Percentiles rank a stretch among this genome's conserved stretches.
phyloP scores from a whole-genome alignment of 2,113 vertebrate species.

The Oncorhynchus gorbuscha region DNA sequence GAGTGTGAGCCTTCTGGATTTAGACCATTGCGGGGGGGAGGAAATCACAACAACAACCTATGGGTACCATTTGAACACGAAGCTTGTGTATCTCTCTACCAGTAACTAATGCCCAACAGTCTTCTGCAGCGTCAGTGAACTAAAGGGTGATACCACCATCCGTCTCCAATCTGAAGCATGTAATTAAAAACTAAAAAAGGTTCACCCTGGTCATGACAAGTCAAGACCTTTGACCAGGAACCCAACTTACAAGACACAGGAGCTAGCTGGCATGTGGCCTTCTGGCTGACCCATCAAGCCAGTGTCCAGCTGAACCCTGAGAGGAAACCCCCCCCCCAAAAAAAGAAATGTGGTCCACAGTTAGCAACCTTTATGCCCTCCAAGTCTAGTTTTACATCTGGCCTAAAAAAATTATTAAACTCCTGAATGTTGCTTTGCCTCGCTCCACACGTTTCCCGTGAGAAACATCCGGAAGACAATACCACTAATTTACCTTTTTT shows the following conservation, averaged over 20 bases:
- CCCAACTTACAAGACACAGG: not conserved
- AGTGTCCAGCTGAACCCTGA: not conserved
- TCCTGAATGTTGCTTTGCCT: too few species aligned
- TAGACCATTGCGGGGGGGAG: not conserved
- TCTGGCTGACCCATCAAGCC: conserved; percentile 1
- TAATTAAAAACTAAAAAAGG: not conserved
- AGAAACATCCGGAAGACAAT: too few species aligned
- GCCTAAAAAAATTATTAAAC: not conserved
- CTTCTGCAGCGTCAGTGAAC: not conserved
- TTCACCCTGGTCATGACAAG: not conserved
- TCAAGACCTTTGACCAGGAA: conserved; percentile 9
- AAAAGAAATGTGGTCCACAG: not conserved
- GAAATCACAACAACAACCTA: not conserved
- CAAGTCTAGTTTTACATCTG: conserved; percentile 6
- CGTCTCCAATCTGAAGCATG: not conserved
- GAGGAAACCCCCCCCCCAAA: not conserved
- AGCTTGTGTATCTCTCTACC: not conserved
- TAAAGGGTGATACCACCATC: not conserved
- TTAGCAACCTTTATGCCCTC: not conserved
- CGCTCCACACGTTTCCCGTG: too few species aligned
- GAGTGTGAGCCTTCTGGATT: not conserved
- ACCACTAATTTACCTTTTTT: too few species aligned
- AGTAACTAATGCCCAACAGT: not conserved
- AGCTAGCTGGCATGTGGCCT: conserved; percentile 1
- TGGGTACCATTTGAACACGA: not conserved